A percentile compares a stretch with the other conserved stretches of the same genome.
Evolutionary conservation across 2,888 invertebrate species (phyloP).

Genomic region (Eristalis intricaria): DNA sequence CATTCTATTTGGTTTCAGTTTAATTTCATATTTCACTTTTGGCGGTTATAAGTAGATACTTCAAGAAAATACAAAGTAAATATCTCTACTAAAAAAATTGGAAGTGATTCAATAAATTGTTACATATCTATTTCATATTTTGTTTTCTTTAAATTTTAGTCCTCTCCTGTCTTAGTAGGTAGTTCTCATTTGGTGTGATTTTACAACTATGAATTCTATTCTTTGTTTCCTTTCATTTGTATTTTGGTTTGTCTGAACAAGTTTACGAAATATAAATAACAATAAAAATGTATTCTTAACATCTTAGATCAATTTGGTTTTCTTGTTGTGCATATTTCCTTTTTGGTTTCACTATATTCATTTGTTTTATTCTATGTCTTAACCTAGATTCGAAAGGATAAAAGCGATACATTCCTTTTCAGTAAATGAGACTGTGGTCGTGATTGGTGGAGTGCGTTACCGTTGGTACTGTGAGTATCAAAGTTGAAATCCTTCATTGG

Average conservation of each 20-base stretch:
- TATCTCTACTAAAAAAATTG: slow-evolving; percentile 2
- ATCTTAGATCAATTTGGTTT: slow-evolving; percentile 19
- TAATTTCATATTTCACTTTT: background rate
- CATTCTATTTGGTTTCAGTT: background rate
- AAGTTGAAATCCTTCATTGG: slow-evolving; percentile 81
- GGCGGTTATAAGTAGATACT: slow-evolving; percentile 10
- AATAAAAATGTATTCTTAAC: slow-evolving; percentile 47
- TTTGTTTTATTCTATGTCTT: slow-evolving; percentile 26
- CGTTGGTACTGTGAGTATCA: slow-evolving; percentile 78
- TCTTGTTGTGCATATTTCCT: background rate
- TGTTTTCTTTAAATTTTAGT: background rate
- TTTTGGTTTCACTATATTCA: slow-evolving; percentile 4
- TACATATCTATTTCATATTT: background rate
- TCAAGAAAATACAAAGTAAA: slow-evolving; percentile 6
- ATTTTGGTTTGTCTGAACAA: slow-evolving; percentile 23
- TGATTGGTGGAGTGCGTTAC: slow-evolving; percentile 72
- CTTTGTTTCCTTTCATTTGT: background rate
- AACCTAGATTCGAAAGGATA: slow-evolving; percentile 80
- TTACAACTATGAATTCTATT: slow-evolving; percentile 1
- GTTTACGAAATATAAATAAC: slow-evolving; percentile 56
- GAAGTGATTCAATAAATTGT: slow-evolving; percentile 21
- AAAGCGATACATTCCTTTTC: slow-evolving; percentile 80
- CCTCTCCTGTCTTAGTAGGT: slow-evolving; percentile 3
- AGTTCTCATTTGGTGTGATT: slow-evolving; percentile 10
- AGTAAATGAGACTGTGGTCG: slow-evolving; percentile 78